phyloP scores from a whole-genome alignment of 2,113 vertebrate species.

The Leucosticte australis region DNA sequence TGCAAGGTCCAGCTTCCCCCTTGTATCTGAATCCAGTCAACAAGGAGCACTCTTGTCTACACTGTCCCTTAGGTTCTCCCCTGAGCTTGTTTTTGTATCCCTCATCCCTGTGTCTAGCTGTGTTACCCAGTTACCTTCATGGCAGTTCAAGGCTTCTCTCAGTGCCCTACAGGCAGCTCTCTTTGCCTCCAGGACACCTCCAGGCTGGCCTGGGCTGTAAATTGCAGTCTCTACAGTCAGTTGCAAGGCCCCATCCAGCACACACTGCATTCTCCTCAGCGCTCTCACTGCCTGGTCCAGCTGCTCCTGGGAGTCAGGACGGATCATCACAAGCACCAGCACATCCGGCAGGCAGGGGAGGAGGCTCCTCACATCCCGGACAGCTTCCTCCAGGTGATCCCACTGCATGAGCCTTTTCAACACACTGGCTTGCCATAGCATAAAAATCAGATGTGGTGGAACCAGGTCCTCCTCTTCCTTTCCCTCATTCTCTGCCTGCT shows the following conservation, averaged over 20 bases:
- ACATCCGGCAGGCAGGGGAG: not conserved
- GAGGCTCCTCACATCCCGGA: not conserved
- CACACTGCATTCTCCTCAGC: not conserved
- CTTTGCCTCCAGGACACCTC: not conserved
- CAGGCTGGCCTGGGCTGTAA: slow-evolving; percentile 13
- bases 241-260: not conserved
- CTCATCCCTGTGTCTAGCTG: not conserved
- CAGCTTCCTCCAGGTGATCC: not conserved
- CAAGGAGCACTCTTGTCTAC: accelerated
- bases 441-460: not conserved
- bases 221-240: not conserved
- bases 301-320: not conserved
- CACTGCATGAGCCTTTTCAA: not conserved
- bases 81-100: not conserved
- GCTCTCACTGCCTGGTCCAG: not conserved
- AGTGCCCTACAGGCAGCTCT: slow-evolving; percentile 25
- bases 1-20: not conserved
- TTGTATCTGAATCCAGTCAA: not conserved
- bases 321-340: slow-evolving; percentile 27
- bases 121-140: not conserved
- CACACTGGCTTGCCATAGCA: not conserved
- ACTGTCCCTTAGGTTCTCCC: not conserved
- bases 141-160: slow-evolving; percentile 16
- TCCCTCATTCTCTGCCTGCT: not conserved
- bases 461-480: not conserved